Conservation (phyloP, 1,140 invertebrate species). For the Cherax quadricarinatus region DNA sequence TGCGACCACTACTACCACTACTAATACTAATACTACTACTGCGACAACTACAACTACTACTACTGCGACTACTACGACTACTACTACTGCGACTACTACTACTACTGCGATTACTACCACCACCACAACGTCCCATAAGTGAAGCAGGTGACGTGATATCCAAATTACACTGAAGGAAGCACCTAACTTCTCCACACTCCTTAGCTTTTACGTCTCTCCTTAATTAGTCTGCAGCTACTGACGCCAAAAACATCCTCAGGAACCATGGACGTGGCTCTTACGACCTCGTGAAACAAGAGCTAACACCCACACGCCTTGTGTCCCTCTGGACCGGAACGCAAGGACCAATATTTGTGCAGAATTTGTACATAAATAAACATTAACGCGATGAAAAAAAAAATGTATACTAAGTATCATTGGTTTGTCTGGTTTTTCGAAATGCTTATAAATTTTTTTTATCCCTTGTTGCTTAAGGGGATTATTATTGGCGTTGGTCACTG, state of each 20-base stretch:
- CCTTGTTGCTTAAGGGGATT: too few species aligned
- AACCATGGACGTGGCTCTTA: background rate
- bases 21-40: too few species aligned
- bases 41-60: too few species aligned
- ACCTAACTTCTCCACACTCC: background rate
- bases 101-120: too few species aligned
- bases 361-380: constrained; percentile 24
- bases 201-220: background rate
- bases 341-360: background rate
- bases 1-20: too few species aligned
- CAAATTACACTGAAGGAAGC: background rate
- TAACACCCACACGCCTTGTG: background rate
- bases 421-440: too few species aligned
- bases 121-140: too few species aligned
- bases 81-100: too few species aligned
- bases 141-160: background rate
- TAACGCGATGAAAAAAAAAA: background rate
- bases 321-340: background rate
- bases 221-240: background rate
- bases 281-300: background rate
- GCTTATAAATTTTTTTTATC: too few species aligned
- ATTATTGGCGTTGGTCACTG: too few species aligned
- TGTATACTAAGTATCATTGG: too few species aligned
- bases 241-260: background rate
- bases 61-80: too few species aligned